Evolutionary conservation across 2,888 invertebrate species (phyloP).

Genomic region (Ommatoiulus sabulosus): DNA sequence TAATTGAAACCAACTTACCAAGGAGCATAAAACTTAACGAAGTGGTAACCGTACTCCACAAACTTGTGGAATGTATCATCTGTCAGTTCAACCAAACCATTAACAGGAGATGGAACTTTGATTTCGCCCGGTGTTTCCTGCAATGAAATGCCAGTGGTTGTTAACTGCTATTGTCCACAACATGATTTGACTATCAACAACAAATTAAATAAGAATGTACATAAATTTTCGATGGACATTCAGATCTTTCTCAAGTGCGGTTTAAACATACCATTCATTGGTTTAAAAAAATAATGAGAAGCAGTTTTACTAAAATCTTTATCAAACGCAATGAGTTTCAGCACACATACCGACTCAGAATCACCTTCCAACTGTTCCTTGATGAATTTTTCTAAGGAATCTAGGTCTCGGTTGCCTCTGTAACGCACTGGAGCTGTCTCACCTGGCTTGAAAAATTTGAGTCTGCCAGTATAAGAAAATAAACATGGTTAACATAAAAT

Average conservation of each 20-base stretch:
- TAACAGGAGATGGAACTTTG: slow-evolving; percentile 72
- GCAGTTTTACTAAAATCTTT: too few relatives aligned
- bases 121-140: slow-evolving; percentile 62
- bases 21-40: slow-evolving; percentile 91
- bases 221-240: too few relatives aligned
- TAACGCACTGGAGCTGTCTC: slow-evolving; percentile 77
- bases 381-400: slow-evolving; percentile 80
- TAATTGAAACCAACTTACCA: slow-evolving; percentile 73
- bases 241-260: background rate
- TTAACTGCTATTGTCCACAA: too few relatives aligned
- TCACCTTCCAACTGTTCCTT: slow-evolving; percentile 75
- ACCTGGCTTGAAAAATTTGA: slow-evolving; percentile 82
- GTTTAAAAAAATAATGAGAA: too few relatives aligned
- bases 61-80: slow-evolving; percentile 82
- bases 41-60: slow-evolving; percentile 81
- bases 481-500: too few relatives aligned
- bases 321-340: background rate
- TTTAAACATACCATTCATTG: background rate
- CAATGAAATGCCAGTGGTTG: background rate
- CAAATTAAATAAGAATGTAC: too few relatives aligned
- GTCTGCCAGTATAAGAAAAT: slow-evolving; percentile 67
- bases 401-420: slow-evolving; percentile 81
- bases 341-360: slow-evolving; percentile 5
- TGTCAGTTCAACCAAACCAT: slow-evolving; percentile 78
- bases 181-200: too few relatives aligned